Evolutionary conservation across 2,888 invertebrate genomes (phyloP).

Genomic region (Myopa tessellatipennis): DNA sequence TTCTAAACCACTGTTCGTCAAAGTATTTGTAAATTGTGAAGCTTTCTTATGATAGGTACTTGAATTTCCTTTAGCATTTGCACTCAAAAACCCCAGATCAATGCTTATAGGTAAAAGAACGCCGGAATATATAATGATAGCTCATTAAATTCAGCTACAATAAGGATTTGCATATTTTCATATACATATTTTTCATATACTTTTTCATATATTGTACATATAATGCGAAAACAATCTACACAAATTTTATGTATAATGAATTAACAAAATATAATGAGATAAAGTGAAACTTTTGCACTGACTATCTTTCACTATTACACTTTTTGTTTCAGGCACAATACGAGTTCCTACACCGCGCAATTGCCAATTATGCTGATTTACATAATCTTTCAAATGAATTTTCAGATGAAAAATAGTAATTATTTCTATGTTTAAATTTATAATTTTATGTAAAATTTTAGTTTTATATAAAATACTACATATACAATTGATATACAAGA

Average conservation of each 20-base stretch:
- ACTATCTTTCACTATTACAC: neutral
- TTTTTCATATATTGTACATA: too few species aligned
- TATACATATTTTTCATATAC: neutral
- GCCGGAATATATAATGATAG: too few species aligned
- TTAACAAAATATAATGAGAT: neutral
- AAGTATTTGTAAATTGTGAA: too few species aligned
- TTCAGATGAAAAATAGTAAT: slow-evolving; percentile 53
- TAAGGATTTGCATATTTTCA: too few species aligned
- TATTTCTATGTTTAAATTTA: slow-evolving; percentile 28
- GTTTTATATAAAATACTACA: slow-evolving; percentile 2
- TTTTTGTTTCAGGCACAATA: slow-evolving; percentile 79
- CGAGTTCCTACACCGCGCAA: slow-evolving; percentile 92
- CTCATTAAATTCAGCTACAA: too few species aligned
- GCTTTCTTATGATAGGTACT: too few species aligned
- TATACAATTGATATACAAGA: neutral
- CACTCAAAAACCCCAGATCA: too few species aligned
- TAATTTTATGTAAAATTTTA: neutral
- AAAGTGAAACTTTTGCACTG: neutral
- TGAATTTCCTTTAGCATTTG: too few species aligned
- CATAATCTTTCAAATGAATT: slow-evolving; percentile 74
- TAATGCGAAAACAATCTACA: neutral
- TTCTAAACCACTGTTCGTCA: too few species aligned
- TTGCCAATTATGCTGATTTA: slow-evolving; percentile 88
- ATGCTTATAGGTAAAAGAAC: too few species aligned
- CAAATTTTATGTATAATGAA: too few species aligned